These are phyloP conservation scores for Paramormyrops kingsleyae DNA, from an alignment of 2,113 vertebrate genomes.

Conservation along the genomic window DNA sequence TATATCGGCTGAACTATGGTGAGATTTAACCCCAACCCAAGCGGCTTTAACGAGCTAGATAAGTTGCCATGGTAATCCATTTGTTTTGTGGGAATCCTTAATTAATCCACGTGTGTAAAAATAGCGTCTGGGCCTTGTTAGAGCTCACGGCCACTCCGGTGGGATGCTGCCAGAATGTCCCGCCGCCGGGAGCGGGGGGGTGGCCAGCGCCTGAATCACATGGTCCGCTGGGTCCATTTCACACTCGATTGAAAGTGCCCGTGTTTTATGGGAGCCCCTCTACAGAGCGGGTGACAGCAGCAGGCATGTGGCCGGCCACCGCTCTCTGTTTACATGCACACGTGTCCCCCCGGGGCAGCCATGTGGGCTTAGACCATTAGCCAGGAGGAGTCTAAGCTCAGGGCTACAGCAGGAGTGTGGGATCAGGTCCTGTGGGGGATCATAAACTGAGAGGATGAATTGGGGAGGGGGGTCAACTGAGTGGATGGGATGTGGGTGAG, in stretches of 20 bases:
- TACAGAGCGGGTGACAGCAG: background rate
- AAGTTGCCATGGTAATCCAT: slow-evolving; percentile 12
- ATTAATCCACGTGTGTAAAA: background rate
- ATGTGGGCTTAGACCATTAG: background rate
- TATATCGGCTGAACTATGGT: background rate
- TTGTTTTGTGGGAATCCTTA: background rate
- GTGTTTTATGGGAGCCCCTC: background rate
- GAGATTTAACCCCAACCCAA: background rate
- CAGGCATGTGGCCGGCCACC: background rate
- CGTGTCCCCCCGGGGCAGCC: background rate
- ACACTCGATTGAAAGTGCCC: background rate
- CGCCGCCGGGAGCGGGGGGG: background rate
- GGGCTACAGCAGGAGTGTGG: background rate
- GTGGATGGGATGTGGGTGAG: background rate
- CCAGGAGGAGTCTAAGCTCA: background rate
- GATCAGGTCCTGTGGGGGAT: background rate
- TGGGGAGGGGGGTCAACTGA: background rate
- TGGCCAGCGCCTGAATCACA: background rate
- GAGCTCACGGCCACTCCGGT: background rate
- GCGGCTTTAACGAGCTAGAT: background rate
- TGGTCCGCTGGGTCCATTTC: background rate
- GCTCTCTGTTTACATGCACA: background rate
- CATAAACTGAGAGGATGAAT: background rate
- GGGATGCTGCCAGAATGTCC: background rate
- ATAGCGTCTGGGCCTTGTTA: background rate